Percentiles rank a stretch among this genome's conserved stretches.
These are phyloP conservation scores for Hylia prasina DNA, from an alignment of 2,113 vertebrate genomes.

Conservation along the genomic window DNA sequence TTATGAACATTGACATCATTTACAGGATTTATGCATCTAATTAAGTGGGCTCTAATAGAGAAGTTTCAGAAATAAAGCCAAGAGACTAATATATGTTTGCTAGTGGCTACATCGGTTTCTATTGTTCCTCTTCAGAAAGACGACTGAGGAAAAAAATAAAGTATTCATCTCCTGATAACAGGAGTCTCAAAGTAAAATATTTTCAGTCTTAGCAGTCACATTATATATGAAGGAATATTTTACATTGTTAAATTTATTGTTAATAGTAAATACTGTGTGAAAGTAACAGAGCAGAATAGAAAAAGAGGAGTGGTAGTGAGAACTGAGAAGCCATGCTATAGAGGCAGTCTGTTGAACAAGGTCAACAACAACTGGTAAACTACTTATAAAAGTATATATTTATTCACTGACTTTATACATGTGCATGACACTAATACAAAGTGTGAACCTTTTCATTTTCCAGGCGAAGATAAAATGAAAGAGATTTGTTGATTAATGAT, in stretches of 20 bases:
- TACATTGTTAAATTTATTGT: background rate
- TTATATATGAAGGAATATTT: background rate
- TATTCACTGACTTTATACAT: background rate
- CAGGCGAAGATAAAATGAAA: background rate
- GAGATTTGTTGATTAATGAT: conserved; percentile 41
- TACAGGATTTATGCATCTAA: conserved; percentile 58
- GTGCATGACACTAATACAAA: background rate
- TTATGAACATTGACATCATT: conserved; percentile 59
- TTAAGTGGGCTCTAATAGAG: conserved; percentile 42
- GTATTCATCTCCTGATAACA: background rate
- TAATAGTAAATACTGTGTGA: background rate
- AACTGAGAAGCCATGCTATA: background rate
- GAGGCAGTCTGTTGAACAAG: background rate
- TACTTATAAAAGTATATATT: background rate
- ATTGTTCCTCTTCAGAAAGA: conserved; percentile 14
- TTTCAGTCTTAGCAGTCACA: background rate
- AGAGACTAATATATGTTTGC: conserved; percentile 18
- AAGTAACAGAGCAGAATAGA: background rate
- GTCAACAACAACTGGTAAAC: background rate
- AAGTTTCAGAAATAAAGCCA: conserved; percentile 33
- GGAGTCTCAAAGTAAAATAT: background rate
- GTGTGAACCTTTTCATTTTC: background rate
- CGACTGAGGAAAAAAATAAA: background rate
- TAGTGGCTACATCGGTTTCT: background rate
- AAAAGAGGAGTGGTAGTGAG: background rate